Conservation (phyloP, 2,113 vertebrate species). For the Pogona vitticeps region DNA sequence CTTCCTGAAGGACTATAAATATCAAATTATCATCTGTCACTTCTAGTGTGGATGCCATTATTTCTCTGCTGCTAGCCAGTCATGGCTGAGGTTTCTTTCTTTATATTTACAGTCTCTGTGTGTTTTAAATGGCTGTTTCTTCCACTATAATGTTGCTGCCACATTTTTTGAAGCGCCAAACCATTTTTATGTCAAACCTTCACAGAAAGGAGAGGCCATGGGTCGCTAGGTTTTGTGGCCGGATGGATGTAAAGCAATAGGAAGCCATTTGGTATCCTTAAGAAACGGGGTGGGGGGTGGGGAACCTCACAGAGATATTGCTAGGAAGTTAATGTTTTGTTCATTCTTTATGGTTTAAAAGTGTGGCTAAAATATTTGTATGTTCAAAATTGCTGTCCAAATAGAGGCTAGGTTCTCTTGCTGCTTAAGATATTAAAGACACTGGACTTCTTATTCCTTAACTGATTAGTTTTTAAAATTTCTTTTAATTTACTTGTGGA, state of each 20-base stretch:
- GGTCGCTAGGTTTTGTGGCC: neutral
- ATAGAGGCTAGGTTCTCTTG: too few relatives aligned
- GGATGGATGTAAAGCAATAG: neutral
- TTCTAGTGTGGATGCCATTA: neutral
- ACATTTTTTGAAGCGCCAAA: neutral
- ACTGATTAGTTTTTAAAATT: too few relatives aligned
- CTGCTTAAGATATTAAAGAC: too few relatives aligned
- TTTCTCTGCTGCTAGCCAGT: neutral
- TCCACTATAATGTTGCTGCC: neutral
- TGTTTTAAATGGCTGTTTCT: neutral
- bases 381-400: too few relatives aligned
- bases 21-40: neutral
- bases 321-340: neutral
- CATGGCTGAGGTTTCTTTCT: neutral
- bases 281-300: neutral
- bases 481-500: too few relatives aligned
- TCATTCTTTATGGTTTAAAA: neutral
- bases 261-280: neutral
- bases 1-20: neutral
- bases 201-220: neutral
- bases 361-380: too few relatives aligned
- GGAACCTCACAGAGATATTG: neutral
- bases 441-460: too few relatives aligned
- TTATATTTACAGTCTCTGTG: neutral
- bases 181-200: neutral